Conservation (phyloP, 2,888 invertebrate species). For the Noctua fimbriata region DNA sequence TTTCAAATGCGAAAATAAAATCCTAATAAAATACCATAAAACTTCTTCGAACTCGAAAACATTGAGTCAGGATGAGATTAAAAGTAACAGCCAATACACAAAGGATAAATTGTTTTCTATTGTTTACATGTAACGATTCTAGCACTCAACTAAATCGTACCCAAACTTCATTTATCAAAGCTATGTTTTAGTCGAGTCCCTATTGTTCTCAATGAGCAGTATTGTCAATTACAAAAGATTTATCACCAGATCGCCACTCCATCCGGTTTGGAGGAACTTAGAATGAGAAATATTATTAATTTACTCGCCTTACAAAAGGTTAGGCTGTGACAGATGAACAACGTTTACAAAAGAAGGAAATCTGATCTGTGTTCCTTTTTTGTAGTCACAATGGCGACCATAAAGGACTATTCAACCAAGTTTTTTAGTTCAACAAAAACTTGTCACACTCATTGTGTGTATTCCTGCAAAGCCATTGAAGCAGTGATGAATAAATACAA, state of each 20-base stretch:
- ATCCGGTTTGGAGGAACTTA: slow-evolving; percentile 51
- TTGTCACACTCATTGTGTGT: slow-evolving; percentile 47
- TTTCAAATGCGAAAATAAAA: slow-evolving; percentile 65
- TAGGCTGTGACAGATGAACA: slow-evolving; percentile 70
- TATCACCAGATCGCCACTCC: slow-evolving; percentile 48
- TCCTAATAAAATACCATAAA: slow-evolving; percentile 56
- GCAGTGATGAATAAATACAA: slow-evolving; percentile 38
- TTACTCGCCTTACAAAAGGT: slow-evolving; percentile 69
- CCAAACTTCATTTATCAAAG: slow-evolving; percentile 47
- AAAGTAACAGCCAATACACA: slow-evolving; percentile 39
- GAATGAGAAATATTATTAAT: slow-evolving; percentile 49
- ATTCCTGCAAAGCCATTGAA: slow-evolving; percentile 58
- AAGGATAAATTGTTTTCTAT: slow-evolving; percentile 36
- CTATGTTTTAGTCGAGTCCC: slow-evolving; percentile 30
- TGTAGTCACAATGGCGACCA: slow-evolving; percentile 65
- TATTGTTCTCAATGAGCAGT: slow-evolving; percentile 47
- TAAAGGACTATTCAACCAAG: slow-evolving; percentile 68
- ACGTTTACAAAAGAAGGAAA: slow-evolving; percentile 69
- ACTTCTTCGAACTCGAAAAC: slow-evolving; percentile 42
- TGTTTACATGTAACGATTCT: slow-evolving; percentile 46
- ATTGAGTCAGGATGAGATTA: slow-evolving; percentile 40
- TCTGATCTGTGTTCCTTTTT: slow-evolving; percentile 68
- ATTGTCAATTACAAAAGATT: slow-evolving; percentile 57
- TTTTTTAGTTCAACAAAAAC: slow-evolving; percentile 54
- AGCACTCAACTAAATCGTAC: slow-evolving; percentile 47